Evolutionary conservation across 1,140 invertebrate genomes (phyloP).

Genomic region (Acromyrmex charruanus): DNA sequence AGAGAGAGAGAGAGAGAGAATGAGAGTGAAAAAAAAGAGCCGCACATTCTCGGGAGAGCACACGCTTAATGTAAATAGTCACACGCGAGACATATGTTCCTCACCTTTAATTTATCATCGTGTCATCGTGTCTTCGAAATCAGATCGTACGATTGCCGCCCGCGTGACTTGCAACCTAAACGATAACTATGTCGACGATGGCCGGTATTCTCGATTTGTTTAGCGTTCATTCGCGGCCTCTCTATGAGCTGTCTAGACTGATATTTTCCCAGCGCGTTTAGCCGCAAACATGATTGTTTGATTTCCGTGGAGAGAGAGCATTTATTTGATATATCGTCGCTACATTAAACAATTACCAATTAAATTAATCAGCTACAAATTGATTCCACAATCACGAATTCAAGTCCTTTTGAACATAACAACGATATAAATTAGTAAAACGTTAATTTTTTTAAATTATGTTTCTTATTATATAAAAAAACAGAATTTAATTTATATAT

Average conservation of each 20-base stretch:
- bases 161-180: conserved; percentile 24
- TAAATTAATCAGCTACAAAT: not conserved
- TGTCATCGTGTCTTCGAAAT: conserved; percentile 38
- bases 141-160: conserved; percentile 32
- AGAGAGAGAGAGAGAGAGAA: not conserved
- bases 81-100: conserved; percentile 51
- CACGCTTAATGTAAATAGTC: conserved; percentile 61
- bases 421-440: not conserved
- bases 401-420: not conserved
- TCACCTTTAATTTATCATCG: conserved; percentile 55
- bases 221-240: not conserved
- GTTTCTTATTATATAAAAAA: not conserved
- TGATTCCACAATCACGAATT: not conserved
- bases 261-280: conserved; percentile 4
- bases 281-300: not conserved
- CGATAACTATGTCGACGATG: not conserved
- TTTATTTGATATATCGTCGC: not conserved
- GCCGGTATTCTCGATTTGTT: conserved; percentile 5
- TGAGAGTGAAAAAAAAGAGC: not conserved
- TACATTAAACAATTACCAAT: not conserved
- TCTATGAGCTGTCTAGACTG: not conserved
- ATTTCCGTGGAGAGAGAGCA: not conserved
- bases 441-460: not conserved
- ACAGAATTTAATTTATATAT: conserved; percentile 5
- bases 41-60: conserved; percentile 53